Percentiles rank a stretch among this genome's conserved stretches.
Evolutionary conservation across 1,140 invertebrate species (phyloP).

Genomic region (Scaptomyza graminum): DNA sequence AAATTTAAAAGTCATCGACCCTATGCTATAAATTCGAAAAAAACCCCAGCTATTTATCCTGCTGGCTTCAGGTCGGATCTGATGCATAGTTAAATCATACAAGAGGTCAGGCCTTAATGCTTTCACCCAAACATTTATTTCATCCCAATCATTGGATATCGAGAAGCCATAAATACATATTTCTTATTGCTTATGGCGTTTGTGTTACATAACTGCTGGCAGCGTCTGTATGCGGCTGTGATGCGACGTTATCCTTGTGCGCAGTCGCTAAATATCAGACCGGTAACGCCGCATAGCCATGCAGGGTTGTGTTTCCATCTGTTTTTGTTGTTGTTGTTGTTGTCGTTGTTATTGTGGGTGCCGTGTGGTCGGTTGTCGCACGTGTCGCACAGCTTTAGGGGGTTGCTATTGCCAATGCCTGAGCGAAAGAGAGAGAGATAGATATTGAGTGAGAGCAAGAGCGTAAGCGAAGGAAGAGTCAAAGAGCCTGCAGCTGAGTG

Average conservation of each 20-base stretch:
- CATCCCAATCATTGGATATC: too few species aligned
- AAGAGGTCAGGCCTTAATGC: too few species aligned
- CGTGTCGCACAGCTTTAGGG: conserved; percentile 35
- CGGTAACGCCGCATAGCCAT: conserved; percentile 56
- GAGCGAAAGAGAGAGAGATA: not conserved
- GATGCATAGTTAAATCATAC: too few species aligned
- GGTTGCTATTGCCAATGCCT: conserved; percentile 17
- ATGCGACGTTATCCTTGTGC: conserved; percentile 40
- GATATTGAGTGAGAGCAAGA: conserved; percentile 22
- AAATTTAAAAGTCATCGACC: too few species aligned
- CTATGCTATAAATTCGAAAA: too few species aligned
- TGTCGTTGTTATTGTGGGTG: conserved; percentile 36
- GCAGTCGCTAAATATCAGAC: conserved; percentile 52
- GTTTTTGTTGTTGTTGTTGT: not conserved
- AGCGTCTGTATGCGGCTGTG: conserved; percentile 38
- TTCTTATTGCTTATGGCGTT: not conserved
- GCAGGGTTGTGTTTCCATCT: conserved; percentile 38
- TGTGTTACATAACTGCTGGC: conserved; percentile 30
- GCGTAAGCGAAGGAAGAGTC: conserved; percentile 8
- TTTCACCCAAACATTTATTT: too few species aligned
- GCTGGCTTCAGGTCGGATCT: too few species aligned
- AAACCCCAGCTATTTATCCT: too few species aligned
- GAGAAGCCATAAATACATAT: too few species aligned
- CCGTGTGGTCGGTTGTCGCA: conserved; percentile 46
- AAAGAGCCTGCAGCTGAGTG: conserved; percentile 32